Base-by-base conservation (phyloP, 2,113 vertebrate species). In the Ia io region DNA sequence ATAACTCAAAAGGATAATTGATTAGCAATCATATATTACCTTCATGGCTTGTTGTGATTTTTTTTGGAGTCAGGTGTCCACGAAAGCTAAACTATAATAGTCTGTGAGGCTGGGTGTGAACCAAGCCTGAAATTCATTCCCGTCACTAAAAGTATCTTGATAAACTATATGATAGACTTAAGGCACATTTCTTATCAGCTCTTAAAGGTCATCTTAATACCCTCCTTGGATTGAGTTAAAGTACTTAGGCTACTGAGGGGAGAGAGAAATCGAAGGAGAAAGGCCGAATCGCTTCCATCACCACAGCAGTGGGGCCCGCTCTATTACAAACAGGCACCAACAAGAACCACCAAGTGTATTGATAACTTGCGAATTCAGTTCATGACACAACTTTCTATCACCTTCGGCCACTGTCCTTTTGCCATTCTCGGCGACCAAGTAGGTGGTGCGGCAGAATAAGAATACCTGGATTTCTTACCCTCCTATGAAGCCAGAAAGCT, bases 1-100 rank as follows among this genome's bases (percentile, higher is more conserved):
- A 59, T 56, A 91, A 87, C 59, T 79, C 53, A 91, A 95, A 80
- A 84, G 49, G 25, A 63, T 53, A 91, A 94, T 6, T 79, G 67
- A 20, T 44, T 78, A 88, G 13, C 47, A 91, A 63, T 6, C 30
- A 93, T 32, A 35, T 59, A 70, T 35, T 53, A 77, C 16, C 30
- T 35, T 80, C 10, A 22, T 59, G 28, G 49, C 13, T 49, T 49
- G 13, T 49, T 49, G 49, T 49, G 16, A 3, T 49, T 28, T 40
- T 42, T 83, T 61, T 76, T n/a, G 0, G 67, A 73, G 40, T 53
- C 86, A 9, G 9, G 17, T 90, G 5, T 35, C 49, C n/a, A 80
- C 11, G 59, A 59, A 84, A 93, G 71, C 85, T 92, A 83, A 71
- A 79, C 20, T 65, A 6, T 37, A 80, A 63, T 8, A 84, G 49